Evolutionary conservation across 2,113 vertebrate species (phyloP).

Genomic region (Gavialis gangeticus): DNA sequence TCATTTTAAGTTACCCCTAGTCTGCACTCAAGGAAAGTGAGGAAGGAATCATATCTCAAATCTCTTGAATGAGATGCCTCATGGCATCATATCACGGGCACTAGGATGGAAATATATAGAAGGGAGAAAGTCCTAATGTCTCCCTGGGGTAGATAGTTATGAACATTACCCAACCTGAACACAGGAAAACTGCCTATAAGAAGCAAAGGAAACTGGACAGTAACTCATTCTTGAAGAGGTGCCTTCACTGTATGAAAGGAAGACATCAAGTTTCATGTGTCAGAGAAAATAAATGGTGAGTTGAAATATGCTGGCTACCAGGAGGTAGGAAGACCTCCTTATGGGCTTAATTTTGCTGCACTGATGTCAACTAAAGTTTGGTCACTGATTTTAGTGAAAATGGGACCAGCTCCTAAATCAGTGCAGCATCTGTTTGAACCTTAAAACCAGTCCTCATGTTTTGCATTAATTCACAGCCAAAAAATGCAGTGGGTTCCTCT

Average conservation of each 20-base stretch:
- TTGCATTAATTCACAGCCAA: background rate
- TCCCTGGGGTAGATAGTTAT: background rate
- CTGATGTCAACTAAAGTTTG: background rate
- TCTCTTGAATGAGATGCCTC: background rate
- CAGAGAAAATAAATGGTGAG: background rate
- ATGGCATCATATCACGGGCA: background rate
- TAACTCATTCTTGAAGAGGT: accelerated
- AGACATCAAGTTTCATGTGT: accelerated
- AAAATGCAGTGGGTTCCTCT: background rate
- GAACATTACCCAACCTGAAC: background rate
- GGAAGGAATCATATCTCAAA: accelerated
- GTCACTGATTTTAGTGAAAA: background rate
- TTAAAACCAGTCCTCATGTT: background rate
- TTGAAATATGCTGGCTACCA: background rate
- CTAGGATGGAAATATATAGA: background rate
- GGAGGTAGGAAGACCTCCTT: background rate
- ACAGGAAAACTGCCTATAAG: accelerated
- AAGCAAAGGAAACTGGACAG: background rate
- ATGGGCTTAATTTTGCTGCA: background rate
- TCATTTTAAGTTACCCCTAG: background rate
- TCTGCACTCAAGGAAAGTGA: background rate
- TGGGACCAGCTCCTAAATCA: background rate
- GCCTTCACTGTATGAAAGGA: background rate
- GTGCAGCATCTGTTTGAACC: background rate
- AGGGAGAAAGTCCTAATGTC: background rate